Evolutionary conservation across 2,888 invertebrate genomes (phyloP).

Genomic region (Trichogramma evanescens): DNA sequence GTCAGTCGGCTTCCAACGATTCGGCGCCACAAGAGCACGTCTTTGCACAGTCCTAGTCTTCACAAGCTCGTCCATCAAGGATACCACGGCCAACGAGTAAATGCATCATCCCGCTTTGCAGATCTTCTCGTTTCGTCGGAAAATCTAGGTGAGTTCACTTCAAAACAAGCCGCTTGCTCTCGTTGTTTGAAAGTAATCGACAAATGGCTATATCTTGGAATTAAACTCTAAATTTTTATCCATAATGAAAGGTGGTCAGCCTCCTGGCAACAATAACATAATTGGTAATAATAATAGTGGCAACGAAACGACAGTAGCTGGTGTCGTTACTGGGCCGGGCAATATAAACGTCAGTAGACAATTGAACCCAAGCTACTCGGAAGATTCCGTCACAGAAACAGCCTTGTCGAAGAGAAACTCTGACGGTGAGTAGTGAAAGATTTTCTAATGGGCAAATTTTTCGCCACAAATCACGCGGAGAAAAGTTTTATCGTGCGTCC

Average conservation of each 20-base stretch:
- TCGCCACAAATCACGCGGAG: no score
- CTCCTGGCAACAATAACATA: constrained; percentile 28
- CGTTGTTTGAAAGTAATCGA: neutral
- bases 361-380: constrained; percentile 68
- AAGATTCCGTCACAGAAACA: constrained; percentile 75
- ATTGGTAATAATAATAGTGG: constrained; percentile 28
- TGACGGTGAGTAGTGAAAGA: constrained; percentile 62
- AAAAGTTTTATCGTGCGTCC: no score
- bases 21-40: constrained; percentile 72
- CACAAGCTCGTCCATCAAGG: constrained; percentile 53
- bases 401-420: constrained; percentile 75
- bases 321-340: neutral
- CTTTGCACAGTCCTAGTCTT: constrained; percentile 68
- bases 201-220: neutral
- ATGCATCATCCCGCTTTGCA: constrained; percentile 55
- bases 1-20: constrained; percentile 85
- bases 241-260: constrained; percentile 22
- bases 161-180: neutral
- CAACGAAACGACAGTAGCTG: constrained; percentile 23
- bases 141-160: constrained; percentile 57
- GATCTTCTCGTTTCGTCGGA: constrained; percentile 70
- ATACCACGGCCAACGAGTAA: constrained; percentile 33
- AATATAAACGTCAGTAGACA: constrained; percentile 42
- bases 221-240: neutral
- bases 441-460: no score